These are phyloP conservation scores for Hestina assimilis DNA, from an alignment of 1,140 invertebrate genomes.

Conservation along the genomic window DNA sequence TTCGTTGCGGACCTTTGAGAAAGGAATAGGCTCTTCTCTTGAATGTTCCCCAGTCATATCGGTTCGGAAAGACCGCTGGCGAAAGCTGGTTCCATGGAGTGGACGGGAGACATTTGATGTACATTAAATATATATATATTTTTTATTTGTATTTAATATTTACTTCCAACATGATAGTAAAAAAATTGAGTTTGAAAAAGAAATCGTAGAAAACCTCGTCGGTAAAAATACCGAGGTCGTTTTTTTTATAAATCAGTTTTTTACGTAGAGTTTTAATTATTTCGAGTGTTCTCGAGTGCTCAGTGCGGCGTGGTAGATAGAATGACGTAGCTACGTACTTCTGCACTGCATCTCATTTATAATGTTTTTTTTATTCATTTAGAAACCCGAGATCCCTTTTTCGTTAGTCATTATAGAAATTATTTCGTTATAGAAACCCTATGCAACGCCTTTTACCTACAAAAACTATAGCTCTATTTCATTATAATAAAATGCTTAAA, in stretches of 20 bases:
- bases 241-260: constrained; percentile 12
- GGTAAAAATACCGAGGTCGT: no score
- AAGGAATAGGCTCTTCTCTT: no score
- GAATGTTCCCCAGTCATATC: no score
- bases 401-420: not conserved
- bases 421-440: not conserved
- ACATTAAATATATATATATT: no score
- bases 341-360: constrained; percentile 11
- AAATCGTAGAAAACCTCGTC: not conserved
- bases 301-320: constrained; percentile 16
- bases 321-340: constrained; percentile 16
- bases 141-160: no score
- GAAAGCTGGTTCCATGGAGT: no score
- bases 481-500: not conserved
- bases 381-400: not conserved
- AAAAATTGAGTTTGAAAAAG: not conserved
- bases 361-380: constrained; percentile 11
- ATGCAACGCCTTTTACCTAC: not conserved
- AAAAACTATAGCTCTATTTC: not conserved
- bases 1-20: no score
- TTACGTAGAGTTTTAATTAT: constrained; percentile 25
- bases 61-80: no score
- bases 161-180: no score
- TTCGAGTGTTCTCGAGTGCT: constrained; percentile 19
- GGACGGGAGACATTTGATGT: no score